Base-by-base conservation (phyloP, 2,888 invertebrate genomes). In the Himalopsyche kuldschensis region DNA sequence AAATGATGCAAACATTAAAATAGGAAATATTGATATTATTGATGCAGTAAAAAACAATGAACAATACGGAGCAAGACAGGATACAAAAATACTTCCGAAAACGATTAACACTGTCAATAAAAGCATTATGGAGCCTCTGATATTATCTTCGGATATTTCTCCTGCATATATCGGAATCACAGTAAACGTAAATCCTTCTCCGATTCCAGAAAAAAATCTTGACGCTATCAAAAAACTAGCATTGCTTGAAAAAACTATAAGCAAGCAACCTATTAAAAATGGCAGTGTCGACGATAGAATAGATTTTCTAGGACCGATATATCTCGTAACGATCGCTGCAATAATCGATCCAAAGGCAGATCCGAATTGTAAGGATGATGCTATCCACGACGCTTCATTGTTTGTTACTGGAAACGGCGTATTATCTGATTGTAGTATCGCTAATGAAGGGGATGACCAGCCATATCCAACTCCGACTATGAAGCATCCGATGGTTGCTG, bases 381-480 rank as follows among this genome's bases (percentile, higher is more conserved):
- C 78, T 79, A 90, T 89, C 90, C 90, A 90, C 0, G 90, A 89
- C 0, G 89, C 89, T 48, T 90, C 89, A 85, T 88, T 87, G 15
- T 89, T 89, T 4, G 88, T 89, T 80, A 90, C 84, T 10, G 84
- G 86, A 3, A 90, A 84, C 75, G 87, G 88, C n/a, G 89, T 89
- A 3, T 88, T 86, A 3, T 87, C 69, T 3, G 87, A 87, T 84
- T 89, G 89, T 76, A 90, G 80, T 32, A 87, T 87, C 24, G 89
- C 89, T 24, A 90, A 85, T 4, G 87, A 88, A 35, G 90, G 90
- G 11, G 90, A 90, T n/a, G 90, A 89, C 90, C 90, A 90, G 17
- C 89, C 89, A 80, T 90, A 89, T 84, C 89, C 89, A 4, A 88
- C 87, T 4, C 90, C 90, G 3, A 88, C 75, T 41, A 63, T 80